phyloP scores from a whole-genome alignment of 2,888 invertebrate genomes.

The Spodoptera exigua region DNA sequence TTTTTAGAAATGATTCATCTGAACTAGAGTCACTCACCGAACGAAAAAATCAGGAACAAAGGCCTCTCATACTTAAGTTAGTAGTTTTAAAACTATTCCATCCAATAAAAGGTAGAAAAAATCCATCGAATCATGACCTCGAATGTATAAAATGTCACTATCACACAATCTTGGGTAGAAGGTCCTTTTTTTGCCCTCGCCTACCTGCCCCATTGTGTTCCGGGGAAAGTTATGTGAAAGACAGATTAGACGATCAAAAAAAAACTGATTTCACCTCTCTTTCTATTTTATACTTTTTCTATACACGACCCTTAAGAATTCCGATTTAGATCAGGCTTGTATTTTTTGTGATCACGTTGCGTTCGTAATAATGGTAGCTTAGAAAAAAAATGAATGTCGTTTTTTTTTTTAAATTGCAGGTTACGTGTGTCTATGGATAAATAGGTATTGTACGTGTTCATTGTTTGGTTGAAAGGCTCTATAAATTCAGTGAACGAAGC shows the following conservation, averaged over 20 bases:
- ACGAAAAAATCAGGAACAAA: conserved; percentile 45
- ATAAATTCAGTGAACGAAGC: conserved; percentile 44
- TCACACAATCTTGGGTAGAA: conserved; percentile 73
- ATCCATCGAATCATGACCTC: conserved; percentile 71
- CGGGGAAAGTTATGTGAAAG: conserved; percentile 87
- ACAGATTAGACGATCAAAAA: conserved; percentile 69
- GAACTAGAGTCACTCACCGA: conserved; percentile 16
- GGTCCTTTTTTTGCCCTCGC: conserved; percentile 73
- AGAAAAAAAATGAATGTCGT: conserved; percentile 68
- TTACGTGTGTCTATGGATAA: conserved; percentile 76
- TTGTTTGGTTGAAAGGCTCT: conserved; percentile 66
- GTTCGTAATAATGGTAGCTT: conserved; percentile 58
- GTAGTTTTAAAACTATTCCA: conserved; percentile 43
- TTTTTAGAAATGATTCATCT: conserved; percentile 52
- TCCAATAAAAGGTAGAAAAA: conserved; percentile 45
- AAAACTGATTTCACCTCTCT: conserved; percentile 79
- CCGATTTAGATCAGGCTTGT: conserved; percentile 78
- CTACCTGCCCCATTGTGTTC: conserved; percentile 82
- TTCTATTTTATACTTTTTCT: conserved; percentile 66
- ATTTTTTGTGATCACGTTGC: conserved; percentile 80
- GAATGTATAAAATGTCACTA: conserved; percentile 82
- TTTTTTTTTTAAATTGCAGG: conserved; percentile 76
- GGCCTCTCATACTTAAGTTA: conserved; percentile 41
- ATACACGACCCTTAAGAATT: conserved; percentile 75
- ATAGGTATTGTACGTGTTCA: conserved; percentile 69